Evolutionary conservation across 2,888 invertebrate genomes (phyloP).

Genomic region (Dugesia japonica): DNA sequence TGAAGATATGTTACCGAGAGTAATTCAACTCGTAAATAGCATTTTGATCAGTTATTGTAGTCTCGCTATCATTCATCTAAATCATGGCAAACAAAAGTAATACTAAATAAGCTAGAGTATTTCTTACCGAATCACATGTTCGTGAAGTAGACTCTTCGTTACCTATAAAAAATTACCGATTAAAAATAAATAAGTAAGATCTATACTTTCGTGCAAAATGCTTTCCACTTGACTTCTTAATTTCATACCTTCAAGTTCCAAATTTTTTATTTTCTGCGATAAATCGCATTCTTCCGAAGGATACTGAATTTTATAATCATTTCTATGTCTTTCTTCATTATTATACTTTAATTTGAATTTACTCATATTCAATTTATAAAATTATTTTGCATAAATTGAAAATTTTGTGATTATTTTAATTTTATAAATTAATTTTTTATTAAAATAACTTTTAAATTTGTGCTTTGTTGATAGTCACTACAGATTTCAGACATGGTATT

Average conservation of each 20-base stretch:
- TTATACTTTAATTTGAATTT: neutral
- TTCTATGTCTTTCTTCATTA: neutral
- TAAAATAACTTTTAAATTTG: neutral
- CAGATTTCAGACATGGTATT: slow-evolving; percentile 15
- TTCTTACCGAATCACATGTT: neutral
- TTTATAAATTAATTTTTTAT: no score
- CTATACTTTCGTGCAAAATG: neutral
- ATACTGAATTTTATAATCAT: neutral
- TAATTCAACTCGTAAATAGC: neutral
- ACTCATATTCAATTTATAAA: neutral
- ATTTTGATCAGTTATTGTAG: neutral
- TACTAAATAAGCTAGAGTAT: neutral
- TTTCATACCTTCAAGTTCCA: neutral
- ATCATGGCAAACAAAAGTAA: neutral
- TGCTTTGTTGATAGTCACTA: slow-evolving; percentile 20
- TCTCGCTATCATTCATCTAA: neutral
- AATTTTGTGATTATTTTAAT: no score
- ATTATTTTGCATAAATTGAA: no score
- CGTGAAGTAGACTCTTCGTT: neutral
- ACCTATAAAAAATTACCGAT: neutral
- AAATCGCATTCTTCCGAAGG: neutral
- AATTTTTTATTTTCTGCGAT: slow-evolving; percentile 15
- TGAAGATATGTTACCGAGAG: neutral
- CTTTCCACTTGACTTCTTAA: slow-evolving; percentile 1
- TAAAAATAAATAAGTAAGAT: neutral